Percentiles rank a stretch among this genome's conserved stretches.
Conservation (phyloP, 2,888 invertebrate species). For the Leucoma salicis region DNA sequence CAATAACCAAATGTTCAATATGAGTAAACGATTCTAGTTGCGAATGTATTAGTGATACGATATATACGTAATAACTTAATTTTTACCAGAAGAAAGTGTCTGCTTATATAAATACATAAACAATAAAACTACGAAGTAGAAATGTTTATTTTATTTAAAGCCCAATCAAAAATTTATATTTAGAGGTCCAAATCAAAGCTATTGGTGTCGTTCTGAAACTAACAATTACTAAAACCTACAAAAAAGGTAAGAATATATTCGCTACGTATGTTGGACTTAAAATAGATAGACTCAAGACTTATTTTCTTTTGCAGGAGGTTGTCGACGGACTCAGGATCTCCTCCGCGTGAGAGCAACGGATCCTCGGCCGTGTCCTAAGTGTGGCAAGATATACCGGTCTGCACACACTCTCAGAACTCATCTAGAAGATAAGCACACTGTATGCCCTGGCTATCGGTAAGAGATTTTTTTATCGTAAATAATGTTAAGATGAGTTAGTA, state of each 20-base stretch:
- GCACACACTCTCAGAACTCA: slow-evolving; percentile 95
- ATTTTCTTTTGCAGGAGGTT: slow-evolving; percentile 69
- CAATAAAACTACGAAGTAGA: slow-evolving; percentile 82
- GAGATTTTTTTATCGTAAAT: slow-evolving; percentile 10
- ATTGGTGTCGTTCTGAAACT: slow-evolving; percentile 16
- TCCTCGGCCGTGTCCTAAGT: slow-evolving; percentile 95
- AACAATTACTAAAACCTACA: slow-evolving; percentile 23
- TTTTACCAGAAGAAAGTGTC: slow-evolving; percentile 79
- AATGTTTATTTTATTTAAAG: slow-evolving; percentile 27
- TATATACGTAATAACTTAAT: slow-evolving; percentile 82
- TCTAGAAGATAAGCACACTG: slow-evolving; percentile 95
- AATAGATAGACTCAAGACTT: background rate
- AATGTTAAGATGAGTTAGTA: too few species aligned
- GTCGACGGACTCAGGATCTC: slow-evolving; percentile 91
- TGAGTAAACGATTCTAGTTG: slow-evolving; percentile 81
- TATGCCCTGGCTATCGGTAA: slow-evolving; percentile 92
- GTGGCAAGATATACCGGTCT: slow-evolving; percentile 95
- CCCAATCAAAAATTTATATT: background rate
- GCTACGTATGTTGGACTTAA: background rate
- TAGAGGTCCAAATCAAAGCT: background rate
- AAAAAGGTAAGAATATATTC: slow-evolving; percentile 31
- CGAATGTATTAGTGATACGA: slow-evolving; percentile 80
- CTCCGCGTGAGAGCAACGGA: slow-evolving; percentile 94
- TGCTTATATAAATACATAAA: slow-evolving; percentile 77
- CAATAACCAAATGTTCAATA: slow-evolving; percentile 81